Base-by-base conservation (phyloP, 2,888 invertebrate species). In the Unio pictorum region DNA sequence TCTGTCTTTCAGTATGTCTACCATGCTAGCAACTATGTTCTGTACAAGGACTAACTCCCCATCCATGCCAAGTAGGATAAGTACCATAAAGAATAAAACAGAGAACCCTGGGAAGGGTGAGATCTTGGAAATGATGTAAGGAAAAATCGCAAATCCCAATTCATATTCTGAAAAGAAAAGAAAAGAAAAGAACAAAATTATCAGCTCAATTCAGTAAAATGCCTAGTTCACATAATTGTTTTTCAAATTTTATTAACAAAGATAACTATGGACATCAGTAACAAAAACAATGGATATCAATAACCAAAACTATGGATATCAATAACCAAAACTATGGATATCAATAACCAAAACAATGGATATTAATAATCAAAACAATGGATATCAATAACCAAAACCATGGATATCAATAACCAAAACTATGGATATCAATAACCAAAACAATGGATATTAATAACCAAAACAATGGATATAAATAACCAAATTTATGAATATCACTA, bases 91-190 rank as follows among this genome's bases (percentile, higher is more conserved):
- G 74, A 81, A 86, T 61, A 83, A 66, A 34, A 73, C 68, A 18
- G 69, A 74, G 82, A 81, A 84, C 20, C 82, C 67, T 15, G 75
- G 68, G 0, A 84, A 75, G 54, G 79, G 70, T 17, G 80, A 73
- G n/a, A 83, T 74, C 26, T 74, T 69, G n/a, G 78, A 68, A n/a
- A 81, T 68, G 26, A 83, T 76, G 15, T 82, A 78, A 6, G 85
- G 84, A 62, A 83, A 72, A 23, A 84, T 69, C 28, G 79, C 76
- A 70, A 80, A 86, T 8, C 80, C 83, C 17, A 84, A 71, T 60
- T 86, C 86, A 63, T 81, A 74, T 63, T 81, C 84, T 83, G 81
- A 61, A 81, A 74, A 60, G 57, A 55, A 34, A 57, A 55, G 18
- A 34, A 68, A 62, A 55, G 26, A 55, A 55, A 45, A 23, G 23